Conservation (phyloP, 2,888 invertebrate species). For the Orthosia gracilis region DNA sequence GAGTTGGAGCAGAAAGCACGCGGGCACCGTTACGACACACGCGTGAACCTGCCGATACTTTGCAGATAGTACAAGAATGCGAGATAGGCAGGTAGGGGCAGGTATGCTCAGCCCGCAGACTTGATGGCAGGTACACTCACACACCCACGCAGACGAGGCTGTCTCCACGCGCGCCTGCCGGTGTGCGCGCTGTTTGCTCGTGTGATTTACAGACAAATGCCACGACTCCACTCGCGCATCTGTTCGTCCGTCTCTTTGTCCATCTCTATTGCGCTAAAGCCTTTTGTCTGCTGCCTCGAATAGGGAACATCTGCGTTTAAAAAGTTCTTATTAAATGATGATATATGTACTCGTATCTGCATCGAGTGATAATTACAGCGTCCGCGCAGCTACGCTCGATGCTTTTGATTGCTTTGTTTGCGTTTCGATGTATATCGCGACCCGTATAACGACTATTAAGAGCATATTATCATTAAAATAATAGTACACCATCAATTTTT, state of each 20-base stretch:
- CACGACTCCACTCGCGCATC: conserved; percentile 84
- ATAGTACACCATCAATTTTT: conserved; percentile 63
- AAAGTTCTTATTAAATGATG: conserved; percentile 74
- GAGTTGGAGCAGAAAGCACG: conserved; percentile 72
- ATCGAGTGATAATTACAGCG: conserved; percentile 78
- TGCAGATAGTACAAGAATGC: conserved; percentile 87
- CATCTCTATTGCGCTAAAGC: conserved; percentile 84
- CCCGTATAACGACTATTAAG: conserved; percentile 62
- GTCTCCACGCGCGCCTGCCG: conserved; percentile 58
- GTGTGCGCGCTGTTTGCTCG: conserved; percentile 85
- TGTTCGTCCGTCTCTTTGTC: conserved; percentile 84
- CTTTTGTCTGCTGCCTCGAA: conserved; percentile 78
- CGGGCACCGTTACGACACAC: conserved; percentile 84
- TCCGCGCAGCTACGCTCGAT: conserved; percentile 68
- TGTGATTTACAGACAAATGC: conserved; percentile 89
- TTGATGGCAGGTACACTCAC: conserved; percentile 75
- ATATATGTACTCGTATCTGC: conserved; percentile 65
- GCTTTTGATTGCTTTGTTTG: conserved; percentile 77
- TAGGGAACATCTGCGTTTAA: conserved; percentile 83
- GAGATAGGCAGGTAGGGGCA: conserved; percentile 85
- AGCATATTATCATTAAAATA: conserved; percentile 65
- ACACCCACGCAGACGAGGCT: conserved; percentile 60
- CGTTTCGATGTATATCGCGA: conserved; percentile 73
- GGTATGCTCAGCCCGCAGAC: conserved; percentile 77
- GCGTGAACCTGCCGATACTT: conserved; percentile 80